Conservation (phyloP, 1,140 invertebrate genomes). For the Colletes gigas region DNA sequence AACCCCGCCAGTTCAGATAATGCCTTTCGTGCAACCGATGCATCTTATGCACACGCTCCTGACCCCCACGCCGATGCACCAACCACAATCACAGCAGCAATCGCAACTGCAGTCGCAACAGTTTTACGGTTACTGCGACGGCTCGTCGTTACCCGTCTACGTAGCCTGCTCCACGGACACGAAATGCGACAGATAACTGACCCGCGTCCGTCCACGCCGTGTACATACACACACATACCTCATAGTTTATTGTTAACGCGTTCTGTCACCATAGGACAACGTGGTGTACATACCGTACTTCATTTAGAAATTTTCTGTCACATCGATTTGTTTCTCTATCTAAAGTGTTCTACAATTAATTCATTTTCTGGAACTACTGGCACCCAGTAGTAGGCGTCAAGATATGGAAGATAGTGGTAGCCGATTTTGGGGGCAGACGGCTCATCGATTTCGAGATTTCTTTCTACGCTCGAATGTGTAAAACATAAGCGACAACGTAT, state of each 20-base stretch:
- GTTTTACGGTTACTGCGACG: constrained; percentile 78
- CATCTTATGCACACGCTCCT: constrained; percentile 67
- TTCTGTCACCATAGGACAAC: not conserved
- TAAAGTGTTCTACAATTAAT: not conserved
- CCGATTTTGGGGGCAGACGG: too few species aligned
- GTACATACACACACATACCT: constrained; percentile 1
- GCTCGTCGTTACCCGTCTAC: constrained; percentile 73
- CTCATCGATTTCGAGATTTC: too few species aligned
- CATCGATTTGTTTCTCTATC: too few species aligned
- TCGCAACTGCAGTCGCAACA: constrained; percentile 60
- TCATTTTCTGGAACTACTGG: too few species aligned
- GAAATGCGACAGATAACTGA: constrained; percentile 76
- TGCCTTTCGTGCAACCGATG: constrained; percentile 73
- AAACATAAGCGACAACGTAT: not conserved
- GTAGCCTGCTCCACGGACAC: constrained; percentile 73
- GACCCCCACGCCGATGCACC: not conserved
- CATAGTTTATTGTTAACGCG: not conserved
- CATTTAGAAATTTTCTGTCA: not conserved
- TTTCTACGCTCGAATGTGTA: not conserved
- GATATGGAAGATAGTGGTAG: too few species aligned
- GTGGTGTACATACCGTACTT: not conserved
- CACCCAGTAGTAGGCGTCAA: too few species aligned
- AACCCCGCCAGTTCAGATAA: constrained; percentile 74
- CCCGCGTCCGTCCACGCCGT: not conserved
- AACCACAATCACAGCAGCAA: constrained; percentile 48